Conservation (phyloP, 1,140 invertebrate species). For the Anastrepha obliqua region DNA sequence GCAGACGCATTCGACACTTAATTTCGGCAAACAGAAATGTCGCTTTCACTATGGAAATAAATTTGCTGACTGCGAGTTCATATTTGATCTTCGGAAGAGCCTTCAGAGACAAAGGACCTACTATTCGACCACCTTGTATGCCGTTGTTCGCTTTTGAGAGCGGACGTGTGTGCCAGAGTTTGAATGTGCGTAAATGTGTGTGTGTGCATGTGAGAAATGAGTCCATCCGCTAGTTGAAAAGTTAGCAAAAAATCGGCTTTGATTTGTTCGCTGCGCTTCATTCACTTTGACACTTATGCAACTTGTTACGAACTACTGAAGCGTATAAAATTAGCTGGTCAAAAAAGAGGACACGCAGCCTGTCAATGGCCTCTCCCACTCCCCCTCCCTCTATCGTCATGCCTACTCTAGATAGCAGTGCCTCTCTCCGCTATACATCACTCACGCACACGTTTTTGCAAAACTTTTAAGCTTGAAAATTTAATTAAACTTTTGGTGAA, state of each 20-base stretch:
- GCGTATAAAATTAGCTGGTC: slow-evolving; percentile 45
- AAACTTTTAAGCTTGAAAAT: slow-evolving; percentile 48
- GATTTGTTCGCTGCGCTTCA: slow-evolving; percentile 49
- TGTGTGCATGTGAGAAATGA: not conserved
- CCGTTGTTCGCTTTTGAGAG: too few species aligned
- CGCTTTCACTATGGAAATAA: too few species aligned
- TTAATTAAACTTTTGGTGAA: slow-evolving; percentile 49
- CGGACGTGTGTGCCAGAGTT: not conserved
- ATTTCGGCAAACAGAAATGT: too few species aligned
- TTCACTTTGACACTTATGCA: slow-evolving; percentile 52
- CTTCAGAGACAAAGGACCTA: too few species aligned
- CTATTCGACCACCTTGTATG: too few species aligned
- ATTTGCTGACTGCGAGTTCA: too few species aligned
- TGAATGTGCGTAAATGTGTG: not conserved
- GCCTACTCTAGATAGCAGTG: not conserved
- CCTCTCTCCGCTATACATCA: not conserved
- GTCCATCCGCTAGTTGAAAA: slow-evolving; percentile 7
- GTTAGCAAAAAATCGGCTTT: slow-evolving; percentile 16
- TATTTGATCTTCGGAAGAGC: too few species aligned
- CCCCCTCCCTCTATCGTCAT: not conserved
- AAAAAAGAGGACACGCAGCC: not conserved
- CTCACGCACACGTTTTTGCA: slow-evolving; percentile 20
- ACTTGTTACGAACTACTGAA: slow-evolving; percentile 43
- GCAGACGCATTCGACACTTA: too few species aligned
- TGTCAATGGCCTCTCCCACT: not conserved